Evolutionary conservation across 2,888 invertebrate species (phyloP), one percentile per base, ranked within the genome.

Genomic region (Monochamus alternatus): DNA sequence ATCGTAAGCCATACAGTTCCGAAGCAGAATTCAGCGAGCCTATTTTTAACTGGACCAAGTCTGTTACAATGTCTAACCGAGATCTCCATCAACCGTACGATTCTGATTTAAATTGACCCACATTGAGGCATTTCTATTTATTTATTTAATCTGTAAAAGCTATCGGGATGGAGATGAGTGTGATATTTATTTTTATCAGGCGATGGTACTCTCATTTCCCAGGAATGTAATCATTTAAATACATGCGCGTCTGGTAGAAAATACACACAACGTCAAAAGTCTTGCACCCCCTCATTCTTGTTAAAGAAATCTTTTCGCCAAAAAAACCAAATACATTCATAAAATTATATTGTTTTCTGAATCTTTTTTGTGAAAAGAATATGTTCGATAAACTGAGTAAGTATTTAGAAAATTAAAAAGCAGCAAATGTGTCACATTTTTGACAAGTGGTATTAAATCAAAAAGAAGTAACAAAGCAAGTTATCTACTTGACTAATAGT

Each of bases 31-130:
- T 74, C 74, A 71, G 76, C 76, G 32, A 12, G 43, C 64, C 75
- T 80, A 80, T 80, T 80, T 78, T 75, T 78, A 79, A 59, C 67
- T 9, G 22, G 30, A 32, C 60, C 32, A 63, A 76, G 71, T 75
- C 73, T 66, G 75, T 75, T 78, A 51, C 73, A 75, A 73, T 76
- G 76, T 78, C 75, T 76, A 76, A 78, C 66, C 63, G 63, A 70
- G 73, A 63, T 74, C 44, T 74, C 59, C 62, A 72, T 69, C 43
- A 59, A 31, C 60, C 60, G 70, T 58, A 69, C 70, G 55, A 67
- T 58, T 65, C 71, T 59, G 22, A 77, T 77, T 77, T 77, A 77
- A 74, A 72, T 74, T 65, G 74, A 71, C 68, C 69, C 67, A 74
- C 58, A 69, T 72, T 38, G 58, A 38, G 52, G 22, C 31, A 55